A percentile compares a stretch with the other conserved stretches of the same genome.
Conservation (phyloP, 2,888 invertebrate genomes). For the Eupithecia centaureata region DNA sequence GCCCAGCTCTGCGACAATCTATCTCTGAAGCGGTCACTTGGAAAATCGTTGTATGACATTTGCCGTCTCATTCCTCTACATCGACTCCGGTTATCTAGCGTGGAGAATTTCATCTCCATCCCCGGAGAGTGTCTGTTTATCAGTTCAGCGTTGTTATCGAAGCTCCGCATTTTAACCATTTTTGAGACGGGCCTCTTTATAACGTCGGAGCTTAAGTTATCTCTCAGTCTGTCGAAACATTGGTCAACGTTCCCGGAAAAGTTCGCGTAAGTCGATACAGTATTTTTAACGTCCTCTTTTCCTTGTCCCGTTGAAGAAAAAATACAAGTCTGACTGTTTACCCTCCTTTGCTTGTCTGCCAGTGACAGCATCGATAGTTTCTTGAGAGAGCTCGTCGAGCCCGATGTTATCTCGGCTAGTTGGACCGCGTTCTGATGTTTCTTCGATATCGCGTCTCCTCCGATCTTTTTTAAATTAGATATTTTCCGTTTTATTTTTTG, state of each 20-base stretch:
- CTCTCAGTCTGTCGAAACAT: slow-evolving; percentile 77
- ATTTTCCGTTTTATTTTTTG: slow-evolving; percentile 81
- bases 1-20: slow-evolving; percentile 69
- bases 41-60: slow-evolving; percentile 81
- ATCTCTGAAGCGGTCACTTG: slow-evolving; percentile 73
- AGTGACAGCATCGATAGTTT: slow-evolving; percentile 78
- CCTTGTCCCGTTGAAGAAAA: slow-evolving; percentile 71
- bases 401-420: slow-evolving; percentile 78
- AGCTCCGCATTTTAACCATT: slow-evolving; percentile 73
- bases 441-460: slow-evolving; percentile 76
- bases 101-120: slow-evolving; percentile 75
- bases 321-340: slow-evolving; percentile 77
- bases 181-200: slow-evolving; percentile 60
- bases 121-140: slow-evolving; percentile 65
- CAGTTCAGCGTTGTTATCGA: slow-evolving; percentile 73
- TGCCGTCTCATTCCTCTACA: slow-evolving; percentile 78
- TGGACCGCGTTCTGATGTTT: slow-evolving; percentile 79
- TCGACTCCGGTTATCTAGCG: slow-evolving; percentile 77
- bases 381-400: slow-evolving; percentile 75
- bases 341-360: slow-evolving; percentile 74
- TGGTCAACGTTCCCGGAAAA: slow-evolving; percentile 81
- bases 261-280: slow-evolving; percentile 74
- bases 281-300: slow-evolving; percentile 72
- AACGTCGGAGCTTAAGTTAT: slow-evolving; percentile 61
- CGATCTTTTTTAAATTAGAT: slow-evolving; percentile 79